phyloP scores from a whole-genome alignment of 64 coral and sea anemone species.

The Orbicella faveolata region DNA sequence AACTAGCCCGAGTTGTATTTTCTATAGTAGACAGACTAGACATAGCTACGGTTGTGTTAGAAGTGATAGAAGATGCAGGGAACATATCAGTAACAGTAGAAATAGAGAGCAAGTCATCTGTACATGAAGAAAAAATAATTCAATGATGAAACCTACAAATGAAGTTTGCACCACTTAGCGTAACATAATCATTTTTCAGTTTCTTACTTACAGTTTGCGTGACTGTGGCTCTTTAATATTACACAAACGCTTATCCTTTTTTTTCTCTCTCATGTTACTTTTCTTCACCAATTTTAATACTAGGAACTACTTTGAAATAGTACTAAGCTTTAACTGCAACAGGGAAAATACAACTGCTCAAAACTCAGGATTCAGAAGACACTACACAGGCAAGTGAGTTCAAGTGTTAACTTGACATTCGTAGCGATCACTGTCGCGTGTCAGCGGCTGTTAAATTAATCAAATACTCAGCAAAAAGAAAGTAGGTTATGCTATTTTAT shows the following conservation, averaged over 20 bases:
- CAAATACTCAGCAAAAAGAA: too few relatives aligned
- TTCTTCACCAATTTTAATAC: too few relatives aligned
- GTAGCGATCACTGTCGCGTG: not conserved
- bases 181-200: conserved; percentile 1
- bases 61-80: conserved; percentile 17
- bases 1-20: not conserved
- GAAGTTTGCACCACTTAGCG: conserved; percentile 5
- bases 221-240: not conserved
- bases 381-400: too few relatives aligned
- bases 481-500: too few relatives aligned
- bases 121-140: not conserved
- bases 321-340: too few relatives aligned
- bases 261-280: too few relatives aligned
- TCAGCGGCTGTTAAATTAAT: not conserved
- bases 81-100: conserved; percentile 5
- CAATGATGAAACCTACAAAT: not conserved
- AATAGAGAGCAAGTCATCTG: not conserved
- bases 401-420: too few relatives aligned
- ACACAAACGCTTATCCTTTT: too few relatives aligned
- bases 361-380: too few relatives aligned
- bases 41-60: not conserved
- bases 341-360: too few relatives aligned
- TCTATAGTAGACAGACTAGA: not conserved
- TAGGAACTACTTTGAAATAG: too few relatives aligned
- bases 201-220: conserved; percentile 1